Evolutionary conservation across 1,140 invertebrate genomes (phyloP).

Genomic region (Zaprionus lachaisei): DNA sequence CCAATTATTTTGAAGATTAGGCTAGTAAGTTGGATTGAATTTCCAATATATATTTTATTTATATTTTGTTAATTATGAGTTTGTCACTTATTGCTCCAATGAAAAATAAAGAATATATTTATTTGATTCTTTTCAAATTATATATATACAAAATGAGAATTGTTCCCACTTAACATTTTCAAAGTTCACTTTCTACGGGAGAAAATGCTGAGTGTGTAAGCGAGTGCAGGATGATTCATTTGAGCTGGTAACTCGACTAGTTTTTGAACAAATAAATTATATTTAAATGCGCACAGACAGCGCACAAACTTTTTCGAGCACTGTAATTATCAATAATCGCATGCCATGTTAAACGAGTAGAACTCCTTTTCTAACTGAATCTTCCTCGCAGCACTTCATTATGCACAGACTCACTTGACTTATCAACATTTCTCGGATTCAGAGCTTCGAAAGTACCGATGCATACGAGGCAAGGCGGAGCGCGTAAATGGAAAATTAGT

Average conservation of each 20-base stretch:
- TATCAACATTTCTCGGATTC: neutral
- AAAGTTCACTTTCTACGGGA: no score
- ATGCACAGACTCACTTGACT: slow-evolving; percentile 33
- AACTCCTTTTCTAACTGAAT: neutral
- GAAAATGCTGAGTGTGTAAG: no score
- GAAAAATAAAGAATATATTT: no score
- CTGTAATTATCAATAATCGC: slow-evolving; percentile 1
- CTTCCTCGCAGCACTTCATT: slow-evolving; percentile 25
- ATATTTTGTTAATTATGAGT: no score
- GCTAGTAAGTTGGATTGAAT: no score
- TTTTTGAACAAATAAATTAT: neutral
- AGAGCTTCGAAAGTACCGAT: neutral
- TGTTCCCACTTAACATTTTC: no score
- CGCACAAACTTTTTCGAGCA: neutral
- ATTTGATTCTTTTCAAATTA: no score
- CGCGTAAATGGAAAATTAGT: neutral
- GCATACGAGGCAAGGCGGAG: neutral
- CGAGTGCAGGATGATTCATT: neutral
- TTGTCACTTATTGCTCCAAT: no score
- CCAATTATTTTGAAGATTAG: no score
- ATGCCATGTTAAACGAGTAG: slow-evolving; percentile 1
- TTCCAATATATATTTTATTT: no score
- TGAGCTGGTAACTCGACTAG: neutral
- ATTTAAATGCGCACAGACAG: neutral
- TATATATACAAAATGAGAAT: no score